Evolutionary conservation across 2,113 vertebrate genomes (phyloP).

Genomic region (Otis tarda): DNA sequence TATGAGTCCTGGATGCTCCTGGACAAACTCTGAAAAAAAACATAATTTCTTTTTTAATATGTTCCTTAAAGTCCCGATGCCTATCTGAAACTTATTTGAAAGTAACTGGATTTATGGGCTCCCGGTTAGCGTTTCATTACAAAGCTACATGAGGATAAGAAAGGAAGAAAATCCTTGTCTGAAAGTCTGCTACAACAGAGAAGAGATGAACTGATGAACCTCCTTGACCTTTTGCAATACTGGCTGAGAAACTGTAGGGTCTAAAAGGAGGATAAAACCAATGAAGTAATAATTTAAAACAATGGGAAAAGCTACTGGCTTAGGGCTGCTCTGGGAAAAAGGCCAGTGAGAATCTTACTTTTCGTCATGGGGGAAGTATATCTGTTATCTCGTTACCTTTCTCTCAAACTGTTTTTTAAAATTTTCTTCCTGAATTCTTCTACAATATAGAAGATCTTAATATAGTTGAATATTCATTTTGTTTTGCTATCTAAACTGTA

Average conservation of each 20-base stretch:
- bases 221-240: neutral
- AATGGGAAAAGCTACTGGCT: neutral
- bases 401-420: neutral
- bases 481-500: neutral
- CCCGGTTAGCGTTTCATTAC: neutral
- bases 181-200: neutral
- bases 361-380: neutral
- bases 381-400: neutral
- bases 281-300: neutral
- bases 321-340: neutral
- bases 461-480: neutral
- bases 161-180: neutral
- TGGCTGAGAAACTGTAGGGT: neutral
- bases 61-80: neutral
- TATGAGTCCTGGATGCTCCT: neutral
- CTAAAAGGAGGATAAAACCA: neutral
- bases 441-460: neutral
- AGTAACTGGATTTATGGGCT: constrained; percentile 17
- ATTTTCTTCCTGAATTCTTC: neutral
- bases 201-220: neutral
- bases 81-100: constrained; percentile 12
- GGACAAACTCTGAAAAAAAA: neutral
- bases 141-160: neutral
- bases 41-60: neutral
- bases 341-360: neutral